A percentile compares a stretch with the other conserved stretches of the same genome.
Evolutionary conservation across 2,113 vertebrate genomes (phyloP).

Genomic region (Forbesichthys agassizii): DNA sequence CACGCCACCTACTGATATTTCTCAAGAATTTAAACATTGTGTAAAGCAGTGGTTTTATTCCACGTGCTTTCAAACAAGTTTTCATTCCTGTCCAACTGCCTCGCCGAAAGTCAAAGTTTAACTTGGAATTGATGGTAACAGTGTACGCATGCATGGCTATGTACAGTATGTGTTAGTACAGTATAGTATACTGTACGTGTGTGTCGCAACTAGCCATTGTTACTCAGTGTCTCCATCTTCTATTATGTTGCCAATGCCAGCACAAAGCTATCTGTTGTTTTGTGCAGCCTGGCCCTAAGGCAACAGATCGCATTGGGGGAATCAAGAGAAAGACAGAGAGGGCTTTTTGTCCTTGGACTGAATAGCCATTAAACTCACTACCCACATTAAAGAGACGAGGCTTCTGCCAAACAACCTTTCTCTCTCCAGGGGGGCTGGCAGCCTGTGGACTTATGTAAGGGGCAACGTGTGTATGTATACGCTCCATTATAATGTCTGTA

Average conservation of each 20-base stretch:
- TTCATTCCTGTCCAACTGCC: no score
- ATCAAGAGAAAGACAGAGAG: constrained; percentile 57
- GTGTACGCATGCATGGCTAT: constrained; percentile 1
- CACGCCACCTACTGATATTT: no score
- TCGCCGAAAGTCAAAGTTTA: not conserved
- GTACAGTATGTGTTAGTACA: not conserved
- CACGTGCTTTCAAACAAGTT: no score
- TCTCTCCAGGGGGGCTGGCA: constrained; percentile 42
- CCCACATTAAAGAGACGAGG: constrained; percentile 60
- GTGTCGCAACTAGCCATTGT: constrained; percentile 2
- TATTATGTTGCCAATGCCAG: constrained; percentile 41
- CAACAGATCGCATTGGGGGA: constrained; percentile 59
- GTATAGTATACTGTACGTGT: no score
- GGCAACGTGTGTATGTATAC: constrained; percentile 30
- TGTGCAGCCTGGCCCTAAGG: constrained; percentile 44
- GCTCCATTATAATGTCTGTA: constrained; percentile 11
- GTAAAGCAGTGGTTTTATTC: no score
- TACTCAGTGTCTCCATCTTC: constrained; percentile 33
- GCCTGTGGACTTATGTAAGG: constrained; percentile 40
- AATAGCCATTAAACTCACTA: constrained; percentile 59
- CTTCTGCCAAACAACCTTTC: constrained; percentile 57
- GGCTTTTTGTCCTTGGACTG: constrained; percentile 61
- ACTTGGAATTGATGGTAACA: not conserved
- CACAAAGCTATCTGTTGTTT: constrained; percentile 61
- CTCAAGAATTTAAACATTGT: no score